Conservation (phyloP, 2,797 vertebrate species). For the Lagocephalus sceleratus region DNA sequence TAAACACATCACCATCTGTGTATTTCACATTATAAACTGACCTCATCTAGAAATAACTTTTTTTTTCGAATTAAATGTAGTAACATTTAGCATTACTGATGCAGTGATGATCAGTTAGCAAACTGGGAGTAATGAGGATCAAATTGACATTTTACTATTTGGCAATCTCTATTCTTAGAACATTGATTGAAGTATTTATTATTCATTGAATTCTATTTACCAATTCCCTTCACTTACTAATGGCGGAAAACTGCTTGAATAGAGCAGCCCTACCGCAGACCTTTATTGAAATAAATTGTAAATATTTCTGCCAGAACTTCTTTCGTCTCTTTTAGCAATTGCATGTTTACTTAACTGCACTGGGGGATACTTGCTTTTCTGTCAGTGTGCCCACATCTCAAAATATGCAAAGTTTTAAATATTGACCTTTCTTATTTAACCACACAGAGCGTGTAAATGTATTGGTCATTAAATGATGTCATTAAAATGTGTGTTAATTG, state of each 20-base stretch:
- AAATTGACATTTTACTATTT: conserved; percentile 50
- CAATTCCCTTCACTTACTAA: conserved; percentile 48
- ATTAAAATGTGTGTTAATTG: conserved; percentile 25
- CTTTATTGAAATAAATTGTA: conserved; percentile 37
- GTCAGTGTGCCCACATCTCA: conserved; percentile 29
- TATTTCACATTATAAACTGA: conserved; percentile 18
- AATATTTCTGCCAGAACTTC: conserved; percentile 57
- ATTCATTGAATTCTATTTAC: conserved; percentile 58
- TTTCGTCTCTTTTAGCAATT: conserved; percentile 44
- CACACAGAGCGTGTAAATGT: conserved; percentile 16
- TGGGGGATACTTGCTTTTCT: conserved; percentile 35
- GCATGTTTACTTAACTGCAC: conserved; percentile 50
- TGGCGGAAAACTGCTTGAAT: conserved; percentile 34
- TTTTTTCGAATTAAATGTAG: neutral
- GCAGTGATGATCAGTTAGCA: conserved; percentile 25
- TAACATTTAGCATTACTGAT: conserved; percentile 20
- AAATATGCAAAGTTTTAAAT: conserved; percentile 63
- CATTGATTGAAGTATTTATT: conserved; percentile 70
- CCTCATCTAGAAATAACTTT: conserved; percentile 13
- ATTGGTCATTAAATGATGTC: conserved; percentile 19
- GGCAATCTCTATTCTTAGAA: conserved; percentile 38
- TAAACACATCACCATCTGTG: conserved; percentile 23
- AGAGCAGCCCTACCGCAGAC: conserved; percentile 26
- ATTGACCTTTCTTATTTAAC: conserved; percentile 50
- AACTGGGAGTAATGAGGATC: conserved; percentile 51